Evolutionary conservation across 2,888 invertebrate genomes (phyloP).

Genomic region (Spialia ferax): DNA sequence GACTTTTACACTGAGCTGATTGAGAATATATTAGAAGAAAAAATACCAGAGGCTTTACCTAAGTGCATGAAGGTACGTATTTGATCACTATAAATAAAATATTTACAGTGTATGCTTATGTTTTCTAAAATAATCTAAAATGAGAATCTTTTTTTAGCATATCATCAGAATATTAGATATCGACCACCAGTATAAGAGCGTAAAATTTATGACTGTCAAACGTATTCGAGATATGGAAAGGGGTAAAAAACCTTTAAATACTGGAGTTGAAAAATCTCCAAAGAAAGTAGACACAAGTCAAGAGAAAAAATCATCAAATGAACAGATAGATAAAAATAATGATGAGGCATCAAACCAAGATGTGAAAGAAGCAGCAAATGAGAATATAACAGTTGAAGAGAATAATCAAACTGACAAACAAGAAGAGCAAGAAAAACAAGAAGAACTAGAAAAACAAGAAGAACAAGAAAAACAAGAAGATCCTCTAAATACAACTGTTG

Average conservation of each 20-base stretch:
- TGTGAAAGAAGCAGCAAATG: background rate
- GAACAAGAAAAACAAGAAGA: background rate
- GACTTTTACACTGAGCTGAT: slow-evolving; percentile 25
- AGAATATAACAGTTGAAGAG: background rate
- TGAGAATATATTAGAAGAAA: slow-evolving; percentile 23
- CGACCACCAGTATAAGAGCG: slow-evolving; percentile 13
- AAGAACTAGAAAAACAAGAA: background rate
- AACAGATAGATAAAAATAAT: background rate
- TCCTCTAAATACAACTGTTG: background rate
- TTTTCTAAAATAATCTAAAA: background rate
- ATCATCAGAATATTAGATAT: slow-evolving; percentile 13
- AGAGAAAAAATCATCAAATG: background rate
- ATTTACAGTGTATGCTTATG: background rate
- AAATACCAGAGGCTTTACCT: slow-evolving; percentile 14
- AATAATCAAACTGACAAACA: background rate
- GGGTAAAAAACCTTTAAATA: background rate
- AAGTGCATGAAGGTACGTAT: slow-evolving; percentile 22
- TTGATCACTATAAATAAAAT: background rate
- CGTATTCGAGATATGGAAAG: background rate
- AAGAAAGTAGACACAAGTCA: background rate
- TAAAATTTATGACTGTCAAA: slow-evolving; percentile 15
- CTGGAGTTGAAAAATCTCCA: background rate
- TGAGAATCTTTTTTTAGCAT: slow-evolving; percentile 10
- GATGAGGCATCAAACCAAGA: background rate
- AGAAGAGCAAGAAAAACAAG: background rate